Evolutionary conservation across 2,888 invertebrate genomes (phyloP), one percentile per base, ranked within the genome.

Genomic region (Linyphia triangularis): DNA sequence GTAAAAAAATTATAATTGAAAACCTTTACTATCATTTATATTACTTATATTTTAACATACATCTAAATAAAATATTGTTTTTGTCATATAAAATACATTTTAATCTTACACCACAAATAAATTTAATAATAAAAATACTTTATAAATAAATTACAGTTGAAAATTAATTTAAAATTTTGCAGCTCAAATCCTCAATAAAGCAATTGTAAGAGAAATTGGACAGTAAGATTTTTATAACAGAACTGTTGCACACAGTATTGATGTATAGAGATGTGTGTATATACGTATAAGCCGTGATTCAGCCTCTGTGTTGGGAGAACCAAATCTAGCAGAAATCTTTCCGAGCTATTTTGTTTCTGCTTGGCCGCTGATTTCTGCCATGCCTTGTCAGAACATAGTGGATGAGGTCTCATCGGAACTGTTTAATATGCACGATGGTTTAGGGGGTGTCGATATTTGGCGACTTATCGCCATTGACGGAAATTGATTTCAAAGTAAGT

Each of bases 251-350:
- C n/a, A n/a, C n/a, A n/a, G n/a, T n/a, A 33, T 51, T 16, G 28
- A 22, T 19, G 28, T 70, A 61, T 81, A 81, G 28, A 81, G 57
- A 70, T 61, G 33, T 10, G 6, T 30, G 33, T 78, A 13, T 13
- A 37, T 40, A 30, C 16, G 24, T n/a, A n/a, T n/a, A 13, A 10
- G 69, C 24, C 40, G 70, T 81, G 81, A 81, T 59, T 81, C 69
- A 59, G 70, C 22, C 16, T 22, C 24, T 3, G 26, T 77, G 77
- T 63, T 63, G 37, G 77, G 61, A 59, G 33, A 43, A 73, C 26
- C 65, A 83, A 83, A 83, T 83, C 83, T 83, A 83, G 73, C 73
- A 83, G 83, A 83, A 86, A 86, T 86, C 79, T 78, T 79, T 13
- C 37, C 63, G 26, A 86, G 28, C 73, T 63, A 79, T 72, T 72